Evolutionary conservation across 2,797 vertebrate species (phyloP), one percentile per base, ranked within the genome.

Genomic region (Chromobotia macracanthus): DNA sequence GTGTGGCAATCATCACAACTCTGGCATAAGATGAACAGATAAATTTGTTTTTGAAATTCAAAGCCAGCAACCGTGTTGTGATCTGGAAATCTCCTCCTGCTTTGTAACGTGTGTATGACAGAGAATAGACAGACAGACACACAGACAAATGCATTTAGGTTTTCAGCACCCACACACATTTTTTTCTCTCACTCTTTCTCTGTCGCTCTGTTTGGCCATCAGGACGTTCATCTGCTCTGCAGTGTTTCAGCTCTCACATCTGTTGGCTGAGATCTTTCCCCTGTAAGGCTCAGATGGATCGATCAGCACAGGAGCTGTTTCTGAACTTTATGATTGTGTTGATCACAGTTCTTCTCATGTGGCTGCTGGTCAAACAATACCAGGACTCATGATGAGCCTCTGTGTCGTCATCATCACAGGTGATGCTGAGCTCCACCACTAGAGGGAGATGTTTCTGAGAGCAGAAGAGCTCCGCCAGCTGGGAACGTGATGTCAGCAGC

Each of bases 251-350:
- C 50, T 44, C 8, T 28, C n/a, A n/a, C n/a, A n/a, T 41, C 61
- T 61, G 72, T 41, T 0, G 4, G 38, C 19, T 70, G 38, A 41
- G 38, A 41, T 41, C 38, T n/a, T n/a, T n/a, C n/a, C n/a, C n/a
- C n/a, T n/a, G n/a, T n/a, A n/a, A n/a, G n/a, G n/a, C 67, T 61
- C 85, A 83, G 85, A 98, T 99, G 97, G 96, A 97, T 15, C 90
- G 90, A 77, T 95, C 95, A 3, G 85, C 86, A 1, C 93, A 93
- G 88, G 97, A 99, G 91, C 93, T 99, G 67, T 97, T 94, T 90
- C 94, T 99, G 88, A 99, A 99, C 93, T 99, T 99, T 89, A 95
- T 95, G 87, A 90, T 99, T 2, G 97, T 99, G 84, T 90, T 99
- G 87, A 95, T 99, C 83, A 99, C 97, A 0, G 95, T 99, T 46